Base-by-base conservation (phyloP, 2,797 vertebrate genomes). In the Pelobates cultripes region DNA sequence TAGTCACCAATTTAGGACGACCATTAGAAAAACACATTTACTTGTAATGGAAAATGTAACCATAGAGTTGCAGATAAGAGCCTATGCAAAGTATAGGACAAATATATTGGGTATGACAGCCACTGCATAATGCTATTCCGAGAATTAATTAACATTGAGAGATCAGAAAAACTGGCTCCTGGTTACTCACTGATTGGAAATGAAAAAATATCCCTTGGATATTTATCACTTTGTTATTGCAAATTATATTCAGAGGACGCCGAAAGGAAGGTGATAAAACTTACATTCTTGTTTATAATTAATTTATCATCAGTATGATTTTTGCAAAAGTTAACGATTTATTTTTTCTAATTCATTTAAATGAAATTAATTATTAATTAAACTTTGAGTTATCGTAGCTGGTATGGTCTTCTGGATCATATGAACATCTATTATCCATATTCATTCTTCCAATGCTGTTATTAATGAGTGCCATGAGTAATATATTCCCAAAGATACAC, bases 141-240 rank as follows among this genome's bases (percentile, higher is more conserved):
- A 74, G 71, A 83, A 83, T 78, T 78, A 83, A 83, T 83, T 83
- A 78, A 70, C 71, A 70, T 83, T 83, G 53, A 78, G 41, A 55
- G 60, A 45, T n/a, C 42, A 78, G 14, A 66, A 45, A 61, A 55
- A 73, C 6, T 43, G 13, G 44, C 40, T 45, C 4, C 42, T 43
- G 43, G 45, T 42, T 14, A n/a, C 68, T 10, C 53, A 6, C 68
- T 73, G 69, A 82, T 78, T 82, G 75, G 81, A 78, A 82, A 61
- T 78, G 61, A 73, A 42, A 40, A 47, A 51, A 61, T 60, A n/a
- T 7, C 41, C 45, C 43, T 68, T 14, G 12, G 7, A 10, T 7
- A 40, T 71, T 13, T 71, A 17, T 61, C 7, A 14, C 3, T 51
- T 71, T 14, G 57, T 60, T 60, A 13, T 60, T 60, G 57, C 15